A percentile compares a stretch with the other conserved stretches of the same genome.
Conservation (phyloP, 1,140 invertebrate species). For the Zaprionus camerounensis region DNA sequence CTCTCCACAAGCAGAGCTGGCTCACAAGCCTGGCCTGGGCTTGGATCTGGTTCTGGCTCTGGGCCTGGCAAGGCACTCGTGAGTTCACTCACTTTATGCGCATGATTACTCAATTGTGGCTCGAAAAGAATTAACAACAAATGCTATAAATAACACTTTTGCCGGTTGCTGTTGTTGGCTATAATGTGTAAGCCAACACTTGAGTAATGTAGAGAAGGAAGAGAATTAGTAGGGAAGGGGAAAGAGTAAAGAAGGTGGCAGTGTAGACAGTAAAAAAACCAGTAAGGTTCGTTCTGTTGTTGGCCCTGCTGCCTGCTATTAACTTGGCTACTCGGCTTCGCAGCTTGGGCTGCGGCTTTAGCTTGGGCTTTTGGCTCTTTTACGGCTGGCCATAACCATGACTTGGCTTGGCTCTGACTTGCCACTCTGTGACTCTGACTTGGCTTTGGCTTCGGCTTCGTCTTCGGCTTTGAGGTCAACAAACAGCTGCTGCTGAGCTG, state of each 20-base stretch:
- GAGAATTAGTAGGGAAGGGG: neutral
- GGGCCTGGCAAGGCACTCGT: slow-evolving; percentile 8
- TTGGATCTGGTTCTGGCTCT: too few relatives aligned
- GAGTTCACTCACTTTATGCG: slow-evolving; percentile 69
- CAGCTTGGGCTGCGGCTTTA: slow-evolving; percentile 21
- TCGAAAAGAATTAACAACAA: slow-evolving; percentile 65
- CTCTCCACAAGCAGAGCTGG: neutral
- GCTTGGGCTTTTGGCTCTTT: slow-evolving; percentile 56
- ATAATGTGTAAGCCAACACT: slow-evolving; percentile 62
- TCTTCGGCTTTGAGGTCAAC: slow-evolving; percentile 84
- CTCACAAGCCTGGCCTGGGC: neutral
- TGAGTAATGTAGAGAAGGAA: neutral
- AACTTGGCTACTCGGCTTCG: slow-evolving; percentile 67
- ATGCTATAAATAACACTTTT: slow-evolving; percentile 65
- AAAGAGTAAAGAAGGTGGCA: neutral
- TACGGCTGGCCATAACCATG: slow-evolving; percentile 78
- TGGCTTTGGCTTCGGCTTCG: slow-evolving; percentile 44
- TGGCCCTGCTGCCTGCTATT: slow-evolving; percentile 65
- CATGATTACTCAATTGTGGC: slow-evolving; percentile 74
- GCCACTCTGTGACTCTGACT: slow-evolving; percentile 49
- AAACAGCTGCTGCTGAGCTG: slow-evolving; percentile 73
- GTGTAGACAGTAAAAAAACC: slow-evolving; percentile 28
- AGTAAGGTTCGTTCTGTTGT: slow-evolving; percentile 54
- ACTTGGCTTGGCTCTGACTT: slow-evolving; percentile 48
- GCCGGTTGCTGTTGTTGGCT: slow-evolving; percentile 52